Percentiles rank a stretch among this genome's conserved stretches.
Evolutionary conservation across 2,797 vertebrate genomes (phyloP).

Genomic region (Dallia pectoralis): DNA sequence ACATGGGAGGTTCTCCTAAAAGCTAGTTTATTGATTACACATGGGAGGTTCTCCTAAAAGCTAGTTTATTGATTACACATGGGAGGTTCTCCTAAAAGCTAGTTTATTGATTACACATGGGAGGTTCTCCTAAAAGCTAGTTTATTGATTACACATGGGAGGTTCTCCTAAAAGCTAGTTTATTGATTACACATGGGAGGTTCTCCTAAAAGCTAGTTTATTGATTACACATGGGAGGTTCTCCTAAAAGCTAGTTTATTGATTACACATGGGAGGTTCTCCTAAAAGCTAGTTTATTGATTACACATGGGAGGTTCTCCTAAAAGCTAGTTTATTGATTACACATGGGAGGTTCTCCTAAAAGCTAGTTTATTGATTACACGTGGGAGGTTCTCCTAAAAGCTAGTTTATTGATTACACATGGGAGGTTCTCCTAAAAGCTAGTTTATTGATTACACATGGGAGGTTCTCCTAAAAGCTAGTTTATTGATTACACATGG

Average conservation of each 20-base stretch:
- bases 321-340: constrained; percentile 50
- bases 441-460: constrained; percentile 50
- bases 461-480: not conserved
- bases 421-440: not conserved
- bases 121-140: not conserved
- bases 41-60: not conserved
- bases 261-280: constrained; percentile 33
- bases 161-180: not conserved
- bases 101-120: constrained; percentile 47
- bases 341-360: not conserved
- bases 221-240: constrained; percentile 40
- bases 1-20: not conserved
- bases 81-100: not conserved
- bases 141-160: constrained; percentile 45
- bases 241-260: constrained; percentile 30
- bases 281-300: constrained; percentile 42
- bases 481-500: constrained; percentile 47
- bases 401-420: constrained; percentile 50
- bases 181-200: constrained; percentile 44
- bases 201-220: constrained; percentile 12
- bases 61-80: constrained; percentile 50
- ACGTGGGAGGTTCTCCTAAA: not conserved
- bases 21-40: constrained; percentile 50
- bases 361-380: constrained; percentile 50
- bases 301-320: constrained; percentile 18